These are phyloP conservation scores for Carcina quercana DNA, from an alignment of 2,888 invertebrate genomes.

Conservation along the genomic window DNA sequence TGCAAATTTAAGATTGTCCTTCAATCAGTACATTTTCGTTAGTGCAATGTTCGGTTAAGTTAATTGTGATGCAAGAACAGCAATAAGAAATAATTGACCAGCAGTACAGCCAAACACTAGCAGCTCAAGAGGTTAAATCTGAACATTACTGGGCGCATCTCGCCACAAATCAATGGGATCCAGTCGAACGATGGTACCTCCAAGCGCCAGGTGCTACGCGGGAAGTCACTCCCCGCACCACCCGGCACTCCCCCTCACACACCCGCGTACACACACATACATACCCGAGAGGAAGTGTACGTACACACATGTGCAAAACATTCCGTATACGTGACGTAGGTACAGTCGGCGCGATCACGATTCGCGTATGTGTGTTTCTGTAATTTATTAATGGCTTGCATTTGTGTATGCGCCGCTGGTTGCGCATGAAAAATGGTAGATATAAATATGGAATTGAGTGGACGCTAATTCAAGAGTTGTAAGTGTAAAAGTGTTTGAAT, in stretches of 20 bases:
- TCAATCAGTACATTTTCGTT: no score
- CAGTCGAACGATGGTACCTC: slow-evolving; percentile 57
- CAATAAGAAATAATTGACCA: no score
- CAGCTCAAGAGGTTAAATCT: slow-evolving; percentile 50
- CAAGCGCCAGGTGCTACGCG: slow-evolving; percentile 70
- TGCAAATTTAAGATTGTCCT: no score
- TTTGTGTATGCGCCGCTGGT: slow-evolving; percentile 57
- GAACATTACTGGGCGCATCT: slow-evolving; percentile 45
- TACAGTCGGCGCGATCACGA: slow-evolving; percentile 7
- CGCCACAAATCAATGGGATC: slow-evolving; percentile 66
- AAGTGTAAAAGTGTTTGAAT: no score
- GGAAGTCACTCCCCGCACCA: slow-evolving; percentile 45
- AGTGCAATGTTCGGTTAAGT: no score
- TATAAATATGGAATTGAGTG: slow-evolving; percentile 56
- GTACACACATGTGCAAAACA: slow-evolving; percentile 20
- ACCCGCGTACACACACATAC: slow-evolving; percentile 33
- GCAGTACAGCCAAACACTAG: no score
- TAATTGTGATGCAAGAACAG: no score
- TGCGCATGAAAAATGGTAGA: slow-evolving; percentile 57
- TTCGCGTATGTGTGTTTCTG: slow-evolving; percentile 48
- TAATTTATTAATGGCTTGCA: slow-evolving; percentile 66
- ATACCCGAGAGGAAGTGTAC: slow-evolving; percentile 39
- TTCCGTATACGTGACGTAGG: slow-evolving; percentile 35
- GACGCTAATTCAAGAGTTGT: slow-evolving; percentile 55
- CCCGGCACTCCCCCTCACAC: slow-evolving; percentile 19